Conservation (phyloP, 2,113 vertebrate genomes). For the Petaurus breviceps region DNA sequence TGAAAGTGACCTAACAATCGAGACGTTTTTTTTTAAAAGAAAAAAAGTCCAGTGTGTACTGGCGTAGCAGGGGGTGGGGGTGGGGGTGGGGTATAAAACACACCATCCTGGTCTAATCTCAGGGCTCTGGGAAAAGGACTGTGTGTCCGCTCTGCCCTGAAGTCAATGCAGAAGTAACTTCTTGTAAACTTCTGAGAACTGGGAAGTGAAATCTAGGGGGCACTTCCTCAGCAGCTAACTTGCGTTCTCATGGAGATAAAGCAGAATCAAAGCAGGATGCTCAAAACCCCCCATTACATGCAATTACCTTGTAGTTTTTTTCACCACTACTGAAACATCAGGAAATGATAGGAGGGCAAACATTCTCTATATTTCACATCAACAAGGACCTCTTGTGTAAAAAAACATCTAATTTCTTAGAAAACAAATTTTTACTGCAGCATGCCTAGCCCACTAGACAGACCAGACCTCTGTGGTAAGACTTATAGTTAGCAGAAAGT, state of each 20-base stretch:
- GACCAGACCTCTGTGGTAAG: neutral
- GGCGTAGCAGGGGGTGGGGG: fast-evolving
- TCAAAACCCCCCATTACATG: neutral
- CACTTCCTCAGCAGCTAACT: fast-evolving
- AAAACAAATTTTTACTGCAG: neutral
- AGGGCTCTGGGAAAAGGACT: neutral
- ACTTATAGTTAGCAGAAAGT: neutral
- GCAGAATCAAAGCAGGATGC: neutral
- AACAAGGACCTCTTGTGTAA: neutral
- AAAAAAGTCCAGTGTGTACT: neutral
- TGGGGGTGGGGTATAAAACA: neutral
- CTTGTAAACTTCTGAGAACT: fast-evolving
- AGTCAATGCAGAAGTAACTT: neutral
- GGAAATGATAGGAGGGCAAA: neutral
- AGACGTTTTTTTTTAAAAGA: neutral
- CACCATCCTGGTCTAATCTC: neutral
- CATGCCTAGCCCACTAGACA: neutral
- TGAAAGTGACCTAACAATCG: neutral
- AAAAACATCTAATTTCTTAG: neutral
- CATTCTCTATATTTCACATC: neutral
- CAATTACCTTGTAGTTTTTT: neutral
- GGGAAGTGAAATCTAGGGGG: neutral
- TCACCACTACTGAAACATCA: neutral
- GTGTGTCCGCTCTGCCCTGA: no score
- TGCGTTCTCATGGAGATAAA: neutral